Evolutionary conservation across 2,888 invertebrate species (phyloP), one percentile per base, ranked within the genome.

Genomic region (Cylloceria caligata): DNA sequence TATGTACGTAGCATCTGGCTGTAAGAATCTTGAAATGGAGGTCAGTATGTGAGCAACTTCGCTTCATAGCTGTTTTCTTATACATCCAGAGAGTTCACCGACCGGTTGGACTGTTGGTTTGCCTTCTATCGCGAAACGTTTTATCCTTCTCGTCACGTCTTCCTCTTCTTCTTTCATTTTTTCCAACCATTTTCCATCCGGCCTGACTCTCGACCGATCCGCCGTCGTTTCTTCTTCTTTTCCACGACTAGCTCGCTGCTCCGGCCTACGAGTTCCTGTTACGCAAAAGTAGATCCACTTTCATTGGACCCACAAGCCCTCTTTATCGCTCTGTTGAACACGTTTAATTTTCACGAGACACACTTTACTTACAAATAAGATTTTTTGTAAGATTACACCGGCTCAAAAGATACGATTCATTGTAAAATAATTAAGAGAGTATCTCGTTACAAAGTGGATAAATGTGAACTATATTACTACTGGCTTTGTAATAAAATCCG

Each of bases 1-100:
- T 42, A 24, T 24, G 80, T 80, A 86, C 78, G 77, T 68, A 80
- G 83, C 75, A 80, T 74, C 76, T 24, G 73, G 16, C 60, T 69
- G 80, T 68, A 81, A n/a, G 78, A 83, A 65, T 69, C 64, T 55
- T 76, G 86, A 88, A 91, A 92, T 92, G 88, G 90, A 90, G 92
- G 91, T 92, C 91, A 92, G 91, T 92, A 86, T 92, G 92, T 90
- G 90, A 92, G 86, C 90, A 88, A 88, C 88, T 90, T 89, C 88
- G 88, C 86, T 88, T 84, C 88, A 89, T 86, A 73, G 80, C 86
- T 87, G 84, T 86, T 39, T 86, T 87, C 86, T 84, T 80, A 60
- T 49, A n/a, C 83, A 30, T 30, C 84, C 84, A 75, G 76, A 80
- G 88, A 88, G 89, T 88, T 89, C 89, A 86, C 79, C 87, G 89